Conservation (phyloP, 2,113 vertebrate genomes). For the Naja naja region DNA sequence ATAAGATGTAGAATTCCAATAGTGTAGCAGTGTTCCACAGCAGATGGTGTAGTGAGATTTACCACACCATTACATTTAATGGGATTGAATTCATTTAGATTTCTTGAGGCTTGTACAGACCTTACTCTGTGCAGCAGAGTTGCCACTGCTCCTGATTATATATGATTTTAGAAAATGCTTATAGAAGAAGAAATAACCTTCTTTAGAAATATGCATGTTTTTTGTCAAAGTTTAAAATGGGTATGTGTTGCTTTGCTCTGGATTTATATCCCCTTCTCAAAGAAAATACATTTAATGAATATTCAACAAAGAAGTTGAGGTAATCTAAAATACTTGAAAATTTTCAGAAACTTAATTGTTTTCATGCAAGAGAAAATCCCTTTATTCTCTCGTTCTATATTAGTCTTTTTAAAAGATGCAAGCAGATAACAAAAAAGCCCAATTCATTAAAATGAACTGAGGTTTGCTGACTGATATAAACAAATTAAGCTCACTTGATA, state of each 20-base stretch:
- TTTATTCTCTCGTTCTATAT: constrained; percentile 22
- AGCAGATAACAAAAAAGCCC: background rate
- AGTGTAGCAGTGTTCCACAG: constrained; percentile 76
- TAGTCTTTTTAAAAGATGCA: background rate
- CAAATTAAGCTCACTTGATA: background rate
- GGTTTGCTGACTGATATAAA: background rate
- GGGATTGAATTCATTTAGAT: constrained; percentile 84
- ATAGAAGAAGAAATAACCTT: constrained; percentile 58
- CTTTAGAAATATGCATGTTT: constrained; percentile 74
- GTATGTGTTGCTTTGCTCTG: constrained; percentile 64
- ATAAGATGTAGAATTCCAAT: constrained; percentile 84
- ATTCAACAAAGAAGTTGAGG: constrained; percentile 71
- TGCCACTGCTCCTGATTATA: constrained; percentile 77
- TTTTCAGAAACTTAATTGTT: constrained; percentile 65
- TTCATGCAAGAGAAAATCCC: constrained; percentile 54
- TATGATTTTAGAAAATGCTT: constrained; percentile 79
- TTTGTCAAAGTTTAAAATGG: constrained; percentile 75
- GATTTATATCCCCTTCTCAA: constrained; percentile 66
- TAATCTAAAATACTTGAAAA: constrained; percentile 69
- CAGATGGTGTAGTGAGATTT: constrained; percentile 84
- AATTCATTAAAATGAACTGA: background rate
- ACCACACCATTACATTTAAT: constrained; percentile 86
- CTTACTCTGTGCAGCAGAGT: constrained; percentile 69
- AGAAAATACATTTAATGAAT: constrained; percentile 76
- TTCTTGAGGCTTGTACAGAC: constrained; percentile 80